Evolutionary conservation across 2,113 vertebrate genomes (phyloP), one percentile per base, ranked within the genome.

Genomic region (Tricholaema leucomelas): DNA sequence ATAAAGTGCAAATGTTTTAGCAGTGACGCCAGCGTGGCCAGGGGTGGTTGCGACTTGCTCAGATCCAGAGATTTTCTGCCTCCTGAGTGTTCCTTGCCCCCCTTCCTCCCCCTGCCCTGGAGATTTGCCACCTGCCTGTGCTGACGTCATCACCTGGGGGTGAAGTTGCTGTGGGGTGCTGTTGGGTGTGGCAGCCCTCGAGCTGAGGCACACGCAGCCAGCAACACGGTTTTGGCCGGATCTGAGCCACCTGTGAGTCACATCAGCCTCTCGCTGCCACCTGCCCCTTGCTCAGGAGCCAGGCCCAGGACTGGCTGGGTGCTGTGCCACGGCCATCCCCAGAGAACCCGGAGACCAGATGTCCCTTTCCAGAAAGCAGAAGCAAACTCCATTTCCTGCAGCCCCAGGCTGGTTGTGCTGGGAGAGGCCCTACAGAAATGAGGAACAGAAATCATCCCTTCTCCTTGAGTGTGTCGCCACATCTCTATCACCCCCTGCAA

Each of bases 41-140:
- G 65, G 69, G 90, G 67, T 92, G 73, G 90, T 92, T 88, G 78
- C 33, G 55, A 93, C 96, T 94, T 91, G 92, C 88, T 87, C 67
- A 17, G 70, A 85, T 85, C 56, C 7, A 24, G 92, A 91, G 81
- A 8, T 82, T 89, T 88, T 91, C 76, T 86, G 72, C 77, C 90
- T 91, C 66, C 61, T 74, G 33, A 10, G 0, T 52, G 16, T 88
- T 95, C 66, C 52, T 73, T 69, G 44, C 74, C 86, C 81, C 81
- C 71, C 55, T 90, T 95, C 71, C 71, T 90, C 77, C 77, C 33
- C 36, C 83, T 81, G 70, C 81, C 70, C 81, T 3, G 23, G 36
- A 70, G 81, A 66, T 79, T 69, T 73, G 54, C 63, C 0, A 3
- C 81, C 81, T 71, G 73, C 74, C 76, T 54, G 76, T 9, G 0